Evolutionary conservation across 2,797 vertebrate genomes (phyloP).

Genomic region (Enteromius afrohamiltoni): DNA sequence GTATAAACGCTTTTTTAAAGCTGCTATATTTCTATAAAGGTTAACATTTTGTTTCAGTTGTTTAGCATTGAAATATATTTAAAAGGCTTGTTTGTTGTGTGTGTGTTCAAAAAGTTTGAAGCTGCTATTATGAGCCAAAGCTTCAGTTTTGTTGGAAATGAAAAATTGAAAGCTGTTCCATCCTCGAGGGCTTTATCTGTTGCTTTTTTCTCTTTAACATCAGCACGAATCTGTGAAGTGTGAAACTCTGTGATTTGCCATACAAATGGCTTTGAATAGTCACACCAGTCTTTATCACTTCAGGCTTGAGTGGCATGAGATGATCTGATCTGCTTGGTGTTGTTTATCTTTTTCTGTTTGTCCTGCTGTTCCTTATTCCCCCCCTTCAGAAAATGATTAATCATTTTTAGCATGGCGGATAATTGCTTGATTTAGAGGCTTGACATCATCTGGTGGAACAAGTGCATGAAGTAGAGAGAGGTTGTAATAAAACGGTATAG

Average conservation of each 20-base stretch:
- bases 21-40: not conserved
- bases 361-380: slow-evolving; percentile 4
- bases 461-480: not conserved
- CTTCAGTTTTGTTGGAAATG: not conserved
- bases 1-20: not conserved
- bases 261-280: not conserved
- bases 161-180: not conserved
- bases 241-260: not conserved
- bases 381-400: not conserved
- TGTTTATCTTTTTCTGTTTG: not conserved
- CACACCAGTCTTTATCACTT: not conserved
- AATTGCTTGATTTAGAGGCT: not conserved
- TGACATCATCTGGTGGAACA: not conserved
- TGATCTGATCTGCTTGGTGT: not conserved
- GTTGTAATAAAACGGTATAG: not conserved
- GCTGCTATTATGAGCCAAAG: not conserved
- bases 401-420: not conserved
- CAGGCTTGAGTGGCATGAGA: not conserved
- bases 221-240: not conserved
- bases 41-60: not conserved
- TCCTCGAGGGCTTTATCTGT: not conserved
- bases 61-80: no score
- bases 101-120: not conserved
- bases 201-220: not conserved
- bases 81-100: no score